These are phyloP conservation scores for Naso thynnoides DNA, from an alignment of 2,797 vertebrate genomes.

Conservation along the genomic window DNA sequence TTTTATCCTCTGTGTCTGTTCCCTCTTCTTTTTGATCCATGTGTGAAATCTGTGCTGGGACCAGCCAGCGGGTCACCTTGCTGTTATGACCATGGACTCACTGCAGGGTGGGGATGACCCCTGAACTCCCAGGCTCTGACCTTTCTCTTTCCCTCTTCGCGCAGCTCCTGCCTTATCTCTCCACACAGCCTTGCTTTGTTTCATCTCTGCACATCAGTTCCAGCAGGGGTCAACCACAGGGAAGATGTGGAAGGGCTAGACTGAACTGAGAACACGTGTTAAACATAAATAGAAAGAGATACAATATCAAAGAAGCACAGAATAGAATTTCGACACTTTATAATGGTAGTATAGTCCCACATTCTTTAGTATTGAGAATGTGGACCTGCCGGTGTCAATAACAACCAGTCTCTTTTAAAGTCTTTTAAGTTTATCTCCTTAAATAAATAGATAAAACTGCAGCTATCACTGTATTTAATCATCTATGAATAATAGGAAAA, in stretches of 20 bases:
- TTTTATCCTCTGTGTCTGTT: conserved; percentile 16
- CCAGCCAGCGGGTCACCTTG: conserved; percentile 44
- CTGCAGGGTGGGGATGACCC: conserved; percentile 53
- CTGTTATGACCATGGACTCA: conserved; percentile 27
- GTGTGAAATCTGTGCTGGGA: conserved; percentile 40
- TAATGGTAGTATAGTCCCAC: not conserved
- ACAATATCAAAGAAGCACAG: conserved; percentile 1
- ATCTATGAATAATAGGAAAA: too few relatives aligned
- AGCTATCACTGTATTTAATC: too few relatives aligned
- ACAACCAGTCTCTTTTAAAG: too few relatives aligned
- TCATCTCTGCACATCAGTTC: conserved; percentile 58
- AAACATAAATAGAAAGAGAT: conserved; percentile 3
- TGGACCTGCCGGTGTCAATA: too few relatives aligned
- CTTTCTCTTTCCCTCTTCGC: conserved; percentile 39
- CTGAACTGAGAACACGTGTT: conserved; percentile 20
- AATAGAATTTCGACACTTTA: not conserved
- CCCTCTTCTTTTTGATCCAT: conserved; percentile 48
- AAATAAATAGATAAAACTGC: too few relatives aligned
- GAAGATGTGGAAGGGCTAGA: conserved; percentile 24
- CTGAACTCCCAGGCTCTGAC: conserved; percentile 53
- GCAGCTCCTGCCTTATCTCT: conserved; percentile 55
- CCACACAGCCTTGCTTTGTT: conserved; percentile 52
- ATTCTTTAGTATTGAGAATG: too few relatives aligned
- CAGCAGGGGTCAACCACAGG: conserved; percentile 41
- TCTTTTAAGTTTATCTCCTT: too few relatives aligned